Percentiles rank a stretch among this genome's conserved stretches.
Conservation (phyloP, 2,113 vertebrate genomes). For the Cyanistes caeruleus region DNA sequence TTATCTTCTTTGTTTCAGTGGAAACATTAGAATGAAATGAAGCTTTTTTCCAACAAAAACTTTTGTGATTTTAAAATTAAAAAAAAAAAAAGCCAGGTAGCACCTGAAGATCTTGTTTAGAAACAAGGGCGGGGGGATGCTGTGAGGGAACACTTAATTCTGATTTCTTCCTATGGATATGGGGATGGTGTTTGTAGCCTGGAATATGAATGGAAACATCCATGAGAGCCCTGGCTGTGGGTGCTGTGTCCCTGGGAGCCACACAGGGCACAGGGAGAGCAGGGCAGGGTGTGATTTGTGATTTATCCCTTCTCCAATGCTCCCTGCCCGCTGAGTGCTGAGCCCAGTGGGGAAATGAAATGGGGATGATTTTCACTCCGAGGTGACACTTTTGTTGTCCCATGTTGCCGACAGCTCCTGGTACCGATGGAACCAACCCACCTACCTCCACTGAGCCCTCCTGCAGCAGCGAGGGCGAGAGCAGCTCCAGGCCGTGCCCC, state of each 20-base stretch:
- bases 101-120: background rate
- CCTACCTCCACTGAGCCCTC: background rate
- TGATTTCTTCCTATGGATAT: background rate
- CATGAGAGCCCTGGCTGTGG: fast-evolving
- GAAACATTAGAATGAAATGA: background rate
- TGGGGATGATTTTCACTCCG: fast-evolving
- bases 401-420: fast-evolving
- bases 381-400: background rate
- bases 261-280: background rate
- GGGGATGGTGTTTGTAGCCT: background rate
- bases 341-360: background rate
- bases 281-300: too few relatives aligned
- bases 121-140: background rate
- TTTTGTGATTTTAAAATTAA: background rate
- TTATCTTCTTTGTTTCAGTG: background rate
- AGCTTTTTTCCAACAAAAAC: background rate
- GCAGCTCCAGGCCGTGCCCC: background rate
- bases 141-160: background rate
- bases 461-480: background rate
- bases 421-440: background rate
- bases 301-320: too few relatives aligned
- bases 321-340: too few relatives aligned
- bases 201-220: fast-evolving
- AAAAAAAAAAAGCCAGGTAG: background rate
- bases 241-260: background rate